These are phyloP conservation scores for Caenorhabditis latens DNA, from an alignment of 1,140 invertebrate species.

Conservation along the genomic window DNA sequence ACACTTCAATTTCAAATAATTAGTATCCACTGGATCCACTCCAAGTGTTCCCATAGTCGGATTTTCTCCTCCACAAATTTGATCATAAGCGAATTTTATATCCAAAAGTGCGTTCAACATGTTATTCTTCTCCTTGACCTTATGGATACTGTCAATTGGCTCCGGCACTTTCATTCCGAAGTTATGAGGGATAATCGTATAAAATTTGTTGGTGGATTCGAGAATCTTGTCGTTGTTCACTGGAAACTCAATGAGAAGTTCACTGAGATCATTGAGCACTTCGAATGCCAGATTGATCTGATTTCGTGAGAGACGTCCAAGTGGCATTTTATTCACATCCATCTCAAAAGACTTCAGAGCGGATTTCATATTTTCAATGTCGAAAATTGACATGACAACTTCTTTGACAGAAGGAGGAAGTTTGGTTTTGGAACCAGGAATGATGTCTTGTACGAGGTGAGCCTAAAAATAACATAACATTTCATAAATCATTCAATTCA, in stretches of 20 bases:
- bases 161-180: slow-evolving; percentile 88
- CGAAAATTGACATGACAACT: slow-evolving; percentile 89
- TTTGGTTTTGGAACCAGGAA: slow-evolving; percentile 80
- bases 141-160: slow-evolving; percentile 83
- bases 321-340: slow-evolving; percentile 95
- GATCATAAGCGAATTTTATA: slow-evolving; percentile 91
- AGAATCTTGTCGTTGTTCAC: slow-evolving; percentile 81
- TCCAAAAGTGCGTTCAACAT: slow-evolving; percentile 93
- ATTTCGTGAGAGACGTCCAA: slow-evolving; percentile 92
- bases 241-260: not conserved
- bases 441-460: slow-evolving; percentile 62
- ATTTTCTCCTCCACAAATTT: slow-evolving; percentile 82
- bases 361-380: slow-evolving; percentile 82
- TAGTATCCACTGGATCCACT: slow-evolving; percentile 85
- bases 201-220: slow-evolving; percentile 91
- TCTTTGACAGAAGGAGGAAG: slow-evolving; percentile 86
- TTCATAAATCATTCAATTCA: not conserved
- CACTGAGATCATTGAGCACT: slow-evolving; percentile 84
- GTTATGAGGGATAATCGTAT: slow-evolving; percentile 92
- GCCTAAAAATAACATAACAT: not conserved
- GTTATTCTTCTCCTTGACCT: slow-evolving; percentile 84
- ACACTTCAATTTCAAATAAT: slow-evolving; percentile 90
- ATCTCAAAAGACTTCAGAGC: slow-evolving; percentile 84
- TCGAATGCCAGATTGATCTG: slow-evolving; percentile 89
- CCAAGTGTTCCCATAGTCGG: slow-evolving; percentile 76